These are phyloP conservation scores for Acholoe squamosa DNA, from an alignment of 2,888 invertebrate genomes.

Conservation along the genomic window DNA sequence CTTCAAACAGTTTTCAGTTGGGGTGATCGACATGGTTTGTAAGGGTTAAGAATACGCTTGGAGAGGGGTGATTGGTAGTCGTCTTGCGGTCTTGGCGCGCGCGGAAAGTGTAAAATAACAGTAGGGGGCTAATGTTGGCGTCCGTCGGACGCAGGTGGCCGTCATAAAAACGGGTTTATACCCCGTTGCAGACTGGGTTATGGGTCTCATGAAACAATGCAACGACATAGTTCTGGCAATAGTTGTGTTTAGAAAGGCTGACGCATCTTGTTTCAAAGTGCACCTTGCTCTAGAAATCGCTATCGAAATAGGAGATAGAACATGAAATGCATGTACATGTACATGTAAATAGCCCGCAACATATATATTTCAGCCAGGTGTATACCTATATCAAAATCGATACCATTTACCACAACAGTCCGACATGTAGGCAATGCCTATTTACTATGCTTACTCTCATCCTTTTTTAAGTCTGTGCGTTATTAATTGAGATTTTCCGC, in stretches of 20 bases:
- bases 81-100: background rate
- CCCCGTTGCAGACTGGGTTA: background rate
- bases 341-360: no score
- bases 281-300: no score
- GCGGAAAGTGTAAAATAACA: background rate
- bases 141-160: background rate
- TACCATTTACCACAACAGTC: no score
- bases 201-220: background rate
- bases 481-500: no score
- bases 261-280: no score
- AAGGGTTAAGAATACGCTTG: background rate
- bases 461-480: no score
- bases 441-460: no score
- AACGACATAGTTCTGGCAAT: background rate
- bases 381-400: no score
- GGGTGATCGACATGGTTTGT: background rate
- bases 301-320: no score
- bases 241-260: background rate
- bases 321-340: no score
- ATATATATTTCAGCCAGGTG: no score
- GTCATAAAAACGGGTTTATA: constrained; percentile 27
- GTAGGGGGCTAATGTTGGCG: background rate
- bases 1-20: background rate
- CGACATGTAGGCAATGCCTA: no score
- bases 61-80: background rate